Evolutionary conservation across 2,888 invertebrate species (phyloP), one percentile per base, ranked within the genome.

Genomic region (Corbicula japonica): DNA sequence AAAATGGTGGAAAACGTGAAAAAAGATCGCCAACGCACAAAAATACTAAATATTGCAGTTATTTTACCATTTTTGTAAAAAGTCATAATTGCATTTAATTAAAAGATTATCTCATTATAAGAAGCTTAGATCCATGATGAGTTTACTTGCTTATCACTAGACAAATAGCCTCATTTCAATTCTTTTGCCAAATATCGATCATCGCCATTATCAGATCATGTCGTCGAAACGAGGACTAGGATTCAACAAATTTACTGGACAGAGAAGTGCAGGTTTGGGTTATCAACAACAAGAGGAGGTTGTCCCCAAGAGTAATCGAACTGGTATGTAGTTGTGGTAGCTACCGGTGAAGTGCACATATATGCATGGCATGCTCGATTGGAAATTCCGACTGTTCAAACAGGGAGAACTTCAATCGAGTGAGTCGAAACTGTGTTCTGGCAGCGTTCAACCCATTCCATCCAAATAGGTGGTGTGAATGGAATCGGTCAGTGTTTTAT

Each of bases 211-310:
- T n/a, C n/a, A n/a, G n/a, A n/a, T 34, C 28, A 74, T 15, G 38
- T 70, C 70, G 74, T 74, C 74, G 10, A 74, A 65, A 48, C 52
- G 54, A 48, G 70, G 73, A 15, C 65, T 69, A 5, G 78, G 82
- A 4, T 65, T 68, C 34, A 82, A 82, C 34, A 70, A 70, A 18
- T 76, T 60, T 46, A 54, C 72, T 2, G 82, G 82, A 3, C 78
- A 82, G 61, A 66, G 82, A 5, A 58, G 78, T 3, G 78, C 82
- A n/a, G 82, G 82, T n/a, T 54, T 82, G 18, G 82, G 82, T 0
- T 82, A 73, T 28, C 68, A 78, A 21, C 71, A 61, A 5, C 61
- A 76, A 41, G 71, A 75, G n/a, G 65, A 71, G n/a, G 41, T 35
- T 18, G 41, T 28, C 28, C 34, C 35, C 48, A 65, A 65, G 8